Base-by-base conservation (phyloP, 2,113 vertebrate genomes). In the Paraplagusia blochii region DNA sequence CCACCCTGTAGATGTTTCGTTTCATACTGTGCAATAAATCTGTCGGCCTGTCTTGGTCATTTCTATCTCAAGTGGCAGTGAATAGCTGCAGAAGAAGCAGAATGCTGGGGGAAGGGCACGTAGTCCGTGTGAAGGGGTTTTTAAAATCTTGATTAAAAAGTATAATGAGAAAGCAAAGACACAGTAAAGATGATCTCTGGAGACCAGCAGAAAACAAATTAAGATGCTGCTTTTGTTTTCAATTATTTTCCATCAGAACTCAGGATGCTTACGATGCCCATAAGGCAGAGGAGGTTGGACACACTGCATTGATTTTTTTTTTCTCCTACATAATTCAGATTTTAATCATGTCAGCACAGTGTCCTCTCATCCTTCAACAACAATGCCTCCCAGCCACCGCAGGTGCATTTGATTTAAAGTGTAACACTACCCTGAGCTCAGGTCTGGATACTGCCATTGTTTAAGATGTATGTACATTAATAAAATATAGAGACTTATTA, bases 41-140 rank as follows among this genome's bases (percentile, higher is more conserved):
- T 91, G 93, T 94, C 94, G 95, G 91, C 90, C 89, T 89, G 90
- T 91, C 92, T 93, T 92, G 91, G 94, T 95, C 94, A 94, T 95
- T 95, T 95, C 92, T 95, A 94, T 94, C 92, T 94, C 93, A 95
- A 94, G 90, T 93, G 87, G 88, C 87, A 94, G 90, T 87, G 92
- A 93, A 93, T 93, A 94, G 94, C 92, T 92, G 91, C 90, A 76
- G 82, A 88, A 92, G 89, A 85, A 88, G 90, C 91, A 82, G 86
- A 57, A 9, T 50, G 61, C 51, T 86, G 94, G 94, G 94, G 94
- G 94, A 92, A 92, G 93, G 94, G 94, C 87, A 90, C 88, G 88
- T 88, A 88, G 86, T 66, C 91, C 87, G 90, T 91, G 92, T 91
- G 92, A 89, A 89, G 76, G 78, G 86, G 75, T 47, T 47, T 47